Conservation (phyloP, 2,113 vertebrate genomes). For the Mormyrus iriodes region DNA sequence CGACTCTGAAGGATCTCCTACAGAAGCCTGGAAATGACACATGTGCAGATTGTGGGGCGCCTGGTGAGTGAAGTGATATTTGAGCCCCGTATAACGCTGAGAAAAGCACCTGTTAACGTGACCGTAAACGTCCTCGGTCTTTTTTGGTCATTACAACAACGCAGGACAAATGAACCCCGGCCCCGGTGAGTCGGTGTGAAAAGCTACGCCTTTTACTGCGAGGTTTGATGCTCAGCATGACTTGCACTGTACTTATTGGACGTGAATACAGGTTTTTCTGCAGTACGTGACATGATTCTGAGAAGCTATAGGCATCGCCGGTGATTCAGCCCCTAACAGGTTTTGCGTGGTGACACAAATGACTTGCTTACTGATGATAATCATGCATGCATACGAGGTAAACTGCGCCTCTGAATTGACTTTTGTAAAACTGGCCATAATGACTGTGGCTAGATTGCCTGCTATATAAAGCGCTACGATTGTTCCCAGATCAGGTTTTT, state of each 20-base stretch:
- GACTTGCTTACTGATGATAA: background rate
- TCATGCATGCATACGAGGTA: background rate
- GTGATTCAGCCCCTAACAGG: background rate
- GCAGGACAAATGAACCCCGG: background rate
- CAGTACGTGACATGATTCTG: background rate
- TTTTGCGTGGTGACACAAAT: background rate
- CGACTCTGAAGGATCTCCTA: slow-evolving; percentile 54
- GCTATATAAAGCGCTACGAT: background rate
- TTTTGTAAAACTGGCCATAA: background rate
- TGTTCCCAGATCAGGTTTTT: background rate
- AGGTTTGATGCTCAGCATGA: background rate
- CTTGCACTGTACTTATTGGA: background rate
- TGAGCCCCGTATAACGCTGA: too few relatives aligned
- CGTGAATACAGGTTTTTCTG: background rate
- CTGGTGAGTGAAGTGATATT: slow-evolving; percentile 47
- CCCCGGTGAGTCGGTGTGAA: background rate
- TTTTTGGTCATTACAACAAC: background rate
- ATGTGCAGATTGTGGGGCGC: slow-evolving; percentile 64
- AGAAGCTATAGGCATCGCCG: background rate
- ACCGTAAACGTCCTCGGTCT: background rate
- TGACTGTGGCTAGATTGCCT: background rate
- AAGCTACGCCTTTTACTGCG: background rate
- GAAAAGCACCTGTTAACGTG: background rate
- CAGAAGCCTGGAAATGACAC: slow-evolving; percentile 52
- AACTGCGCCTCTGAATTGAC: background rate